Base-by-base conservation (phyloP, 2,113 vertebrate genomes). In the Hydropotes inermis region DNA sequence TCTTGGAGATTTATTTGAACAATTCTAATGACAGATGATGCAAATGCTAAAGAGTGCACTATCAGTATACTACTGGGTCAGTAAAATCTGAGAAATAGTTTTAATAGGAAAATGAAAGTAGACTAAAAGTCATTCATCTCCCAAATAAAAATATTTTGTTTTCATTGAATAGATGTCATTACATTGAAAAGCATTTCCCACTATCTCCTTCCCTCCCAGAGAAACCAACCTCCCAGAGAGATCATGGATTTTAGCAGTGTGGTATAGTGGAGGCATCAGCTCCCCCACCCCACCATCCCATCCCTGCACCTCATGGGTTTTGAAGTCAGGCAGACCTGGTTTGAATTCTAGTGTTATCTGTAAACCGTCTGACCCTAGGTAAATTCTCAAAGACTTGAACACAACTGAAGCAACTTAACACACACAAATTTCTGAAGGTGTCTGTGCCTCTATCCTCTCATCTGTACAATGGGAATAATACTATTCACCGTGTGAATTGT, bases 1-100 rank as follows among this genome's bases (percentile, higher is more conserved):
- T 97, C 57, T 89, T 94, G 67, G 82, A 90, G 84, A 82, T 95
- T 94, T 94, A 95, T 96, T 97, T 96, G 87, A 98, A 86, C 88
- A 96, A 94, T 91, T 98, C 95, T 39, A 96, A 91, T 91, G 86
- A 93, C 30, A 98, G 83, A 70, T n/a, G 82, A 52, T 86, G 52
- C 30, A 94, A 95, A 82, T 79, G 52, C n/a, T 94, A 70, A 82
- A 50, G 33, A 23, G 16, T 83, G 7, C 28, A 87, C 3, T 88
- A 82, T 52, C 36, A 13, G 52, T 91, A 89, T 17, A 91, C 54
- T 82, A 12, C 33, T 47, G 61, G 82, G 91, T 55, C 1, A 95
- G 92, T 96, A 97, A 98, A 97, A 88, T n/a, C 2, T 16, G 11
- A 89, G 55, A 7, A 94, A 93, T 58, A 13, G 12, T 45, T 97